phyloP scores from a whole-genome alignment of 2,797 vertebrate genomes.

The Erethizon dorsatum region DNA sequence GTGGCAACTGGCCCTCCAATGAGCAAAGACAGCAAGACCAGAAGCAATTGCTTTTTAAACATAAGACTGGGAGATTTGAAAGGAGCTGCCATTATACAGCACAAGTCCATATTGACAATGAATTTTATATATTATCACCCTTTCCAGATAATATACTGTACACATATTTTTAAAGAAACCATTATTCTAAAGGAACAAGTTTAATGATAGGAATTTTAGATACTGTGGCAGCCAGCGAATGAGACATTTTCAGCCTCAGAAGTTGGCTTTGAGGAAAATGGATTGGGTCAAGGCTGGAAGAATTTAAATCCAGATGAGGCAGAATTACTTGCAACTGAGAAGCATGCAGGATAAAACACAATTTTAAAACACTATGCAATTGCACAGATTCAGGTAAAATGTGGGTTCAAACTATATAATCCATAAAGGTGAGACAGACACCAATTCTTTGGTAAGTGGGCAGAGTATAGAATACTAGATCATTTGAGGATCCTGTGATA shows the following conservation, averaged over 20 bases:
- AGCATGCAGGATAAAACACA: background rate
- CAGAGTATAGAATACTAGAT: background rate
- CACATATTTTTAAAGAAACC: background rate
- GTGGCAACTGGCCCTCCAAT: background rate
- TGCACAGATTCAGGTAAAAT: constrained; percentile 2
- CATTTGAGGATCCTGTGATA: background rate
- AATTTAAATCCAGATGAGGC: background rate
- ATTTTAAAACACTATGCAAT: background rate
- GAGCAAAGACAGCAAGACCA: background rate
- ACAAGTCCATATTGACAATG: background rate
- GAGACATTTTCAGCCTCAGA: background rate
- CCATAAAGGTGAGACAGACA: background rate
- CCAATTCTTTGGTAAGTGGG: background rate
- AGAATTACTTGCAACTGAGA: constrained; percentile 37
- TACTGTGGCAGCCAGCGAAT: background rate
- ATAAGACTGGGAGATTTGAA: background rate
- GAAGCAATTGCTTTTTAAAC: background rate
- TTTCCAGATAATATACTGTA: background rate
- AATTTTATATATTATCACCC: background rate
- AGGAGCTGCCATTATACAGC: background rate
- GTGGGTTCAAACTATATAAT: background rate
- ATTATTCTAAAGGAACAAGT: constrained; percentile 16
- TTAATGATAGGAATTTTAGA: background rate
- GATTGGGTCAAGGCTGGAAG: background rate
- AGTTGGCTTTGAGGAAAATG: background rate